A percentile compares a stretch with the other conserved stretches of the same genome.
Evolutionary conservation across 92 coral and sea anemone species (phyloP).

Genomic region (Porites cylindrica): DNA sequence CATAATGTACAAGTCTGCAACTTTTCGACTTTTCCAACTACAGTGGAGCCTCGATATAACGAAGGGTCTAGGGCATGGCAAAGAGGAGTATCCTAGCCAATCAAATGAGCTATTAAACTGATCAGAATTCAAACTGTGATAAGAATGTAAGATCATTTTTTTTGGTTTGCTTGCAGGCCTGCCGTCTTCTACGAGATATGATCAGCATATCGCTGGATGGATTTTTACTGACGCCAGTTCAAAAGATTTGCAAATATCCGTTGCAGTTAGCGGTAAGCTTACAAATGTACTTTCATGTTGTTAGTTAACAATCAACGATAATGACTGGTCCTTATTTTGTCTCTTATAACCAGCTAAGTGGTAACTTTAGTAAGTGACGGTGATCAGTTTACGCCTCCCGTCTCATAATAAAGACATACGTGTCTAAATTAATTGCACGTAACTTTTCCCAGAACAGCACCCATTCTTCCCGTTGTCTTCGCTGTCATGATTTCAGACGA

Average conservation of each 20-base stretch:
- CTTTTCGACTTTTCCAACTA: too few relatives aligned
- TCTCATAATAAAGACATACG: too few relatives aligned
- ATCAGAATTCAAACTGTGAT: background rate
- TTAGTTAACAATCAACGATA: background rate
- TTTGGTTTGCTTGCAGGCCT: constrained; percentile 66
- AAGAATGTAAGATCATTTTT: background rate
- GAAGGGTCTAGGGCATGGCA: background rate
- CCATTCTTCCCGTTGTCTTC: too few relatives aligned
- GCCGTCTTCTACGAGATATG: constrained; percentile 97
- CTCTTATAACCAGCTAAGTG: too few relatives aligned
- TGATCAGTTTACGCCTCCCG: too few relatives aligned
- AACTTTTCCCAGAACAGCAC: too few relatives aligned
- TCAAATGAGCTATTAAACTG: background rate
- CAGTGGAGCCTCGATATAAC: too few relatives aligned
- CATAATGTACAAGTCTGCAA: too few relatives aligned
- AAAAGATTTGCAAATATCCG: constrained; percentile 99
- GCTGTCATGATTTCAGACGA: too few relatives aligned
- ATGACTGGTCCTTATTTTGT: too few relatives aligned
- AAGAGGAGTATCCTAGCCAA: background rate
- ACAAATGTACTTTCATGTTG: background rate
- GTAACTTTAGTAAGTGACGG: too few relatives aligned
- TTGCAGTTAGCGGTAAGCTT: constrained; percentile 91
- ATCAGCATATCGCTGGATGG: constrained; percentile 95
- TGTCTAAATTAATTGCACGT: too few relatives aligned
- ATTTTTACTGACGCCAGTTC: constrained; percentile 94